A percentile compares a stretch with the other conserved stretches of the same genome.
phyloP scores from a whole-genome alignment of 2,888 invertebrate species.

The Hartigia nigra region DNA sequence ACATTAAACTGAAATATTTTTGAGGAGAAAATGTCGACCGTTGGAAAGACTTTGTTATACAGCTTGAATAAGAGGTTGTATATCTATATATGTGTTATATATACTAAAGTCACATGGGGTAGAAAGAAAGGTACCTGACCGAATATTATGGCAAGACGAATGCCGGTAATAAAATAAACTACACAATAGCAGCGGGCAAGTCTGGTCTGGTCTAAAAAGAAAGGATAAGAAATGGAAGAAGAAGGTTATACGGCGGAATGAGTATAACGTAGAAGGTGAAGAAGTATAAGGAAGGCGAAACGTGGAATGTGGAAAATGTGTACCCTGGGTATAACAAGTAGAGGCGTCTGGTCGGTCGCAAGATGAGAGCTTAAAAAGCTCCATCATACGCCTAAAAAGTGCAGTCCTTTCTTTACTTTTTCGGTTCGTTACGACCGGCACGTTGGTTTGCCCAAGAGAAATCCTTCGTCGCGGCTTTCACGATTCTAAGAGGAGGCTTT shows the following conservation, averaged over 20 bases:
- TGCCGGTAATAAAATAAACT: constrained; percentile 56
- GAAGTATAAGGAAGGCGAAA: background rate
- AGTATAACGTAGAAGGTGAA: background rate
- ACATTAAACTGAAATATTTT: background rate
- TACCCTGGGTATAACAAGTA: background rate
- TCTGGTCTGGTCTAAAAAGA: background rate
- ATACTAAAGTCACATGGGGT: background rate
- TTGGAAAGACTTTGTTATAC: background rate
- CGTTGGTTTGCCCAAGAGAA: background rate
- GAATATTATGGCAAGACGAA: constrained; percentile 56
- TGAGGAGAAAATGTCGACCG: background rate
- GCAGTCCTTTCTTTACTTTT: background rate
- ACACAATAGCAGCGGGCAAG: constrained; percentile 44
- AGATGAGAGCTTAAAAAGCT: background rate
- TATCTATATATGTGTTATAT: background rate
- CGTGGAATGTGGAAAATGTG: background rate
- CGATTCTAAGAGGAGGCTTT: background rate
- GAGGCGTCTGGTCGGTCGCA: background rate
- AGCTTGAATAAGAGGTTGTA: background rate
- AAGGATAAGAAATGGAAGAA: constrained; percentile 66
- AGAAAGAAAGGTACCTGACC: constrained; percentile 26
- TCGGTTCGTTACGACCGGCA: background rate
- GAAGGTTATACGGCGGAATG: background rate
- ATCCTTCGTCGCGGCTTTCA: background rate
- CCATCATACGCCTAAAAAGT: background rate